Base-by-base conservation (phyloP, 2,888 invertebrate species). In the Conistra vaccinii region DNA sequence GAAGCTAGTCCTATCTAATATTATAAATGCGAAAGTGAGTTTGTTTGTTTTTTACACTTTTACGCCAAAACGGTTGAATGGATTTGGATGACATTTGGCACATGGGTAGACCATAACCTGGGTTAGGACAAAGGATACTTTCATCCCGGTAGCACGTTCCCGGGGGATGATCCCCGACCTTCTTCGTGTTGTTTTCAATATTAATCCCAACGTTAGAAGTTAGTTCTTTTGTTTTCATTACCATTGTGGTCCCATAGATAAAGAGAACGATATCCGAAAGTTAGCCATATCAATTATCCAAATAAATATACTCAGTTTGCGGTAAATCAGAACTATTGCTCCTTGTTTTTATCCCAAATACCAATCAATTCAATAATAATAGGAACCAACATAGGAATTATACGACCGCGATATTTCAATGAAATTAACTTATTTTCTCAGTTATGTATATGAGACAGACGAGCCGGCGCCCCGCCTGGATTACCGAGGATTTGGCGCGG, bases 401-500 rank as follows among this genome's bases (percentile, higher is more conserved):
- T 89, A 91, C 89, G 84, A 89, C 83, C 89, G 87, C 86, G 85
- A 92, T 93, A 94, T 92, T 92, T 94, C 91, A 92, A 85, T 89
- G 88, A 91, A 92, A 94, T 94, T 93, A 93, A 92, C 92, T 93
- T 94, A 93, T 93, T 95, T 91, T 84, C 86, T 86, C 83, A 84
- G 89, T 89, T 91, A 91, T 91, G 90, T 91, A 91, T 91, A 91
- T 90, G 84, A 91, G 90, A 63, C 85, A 94, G 95, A 93, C 95
- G 80, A 88, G 82, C 85, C 83, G 95, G 93, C 93, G 89, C 89
- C 91, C 85, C 88, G 90, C 73, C 58, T 48, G 89, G 87, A 87
- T 88, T 89, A 89, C 76, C 53, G 73, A 63, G 80, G 80, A 87
- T 87, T 87, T 78, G 74, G 66, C 78, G 80, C 81, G 67, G 78